Base-by-base conservation (phyloP, 2,797 vertebrate genomes). In the Pseudomugil tenellus region DNA sequence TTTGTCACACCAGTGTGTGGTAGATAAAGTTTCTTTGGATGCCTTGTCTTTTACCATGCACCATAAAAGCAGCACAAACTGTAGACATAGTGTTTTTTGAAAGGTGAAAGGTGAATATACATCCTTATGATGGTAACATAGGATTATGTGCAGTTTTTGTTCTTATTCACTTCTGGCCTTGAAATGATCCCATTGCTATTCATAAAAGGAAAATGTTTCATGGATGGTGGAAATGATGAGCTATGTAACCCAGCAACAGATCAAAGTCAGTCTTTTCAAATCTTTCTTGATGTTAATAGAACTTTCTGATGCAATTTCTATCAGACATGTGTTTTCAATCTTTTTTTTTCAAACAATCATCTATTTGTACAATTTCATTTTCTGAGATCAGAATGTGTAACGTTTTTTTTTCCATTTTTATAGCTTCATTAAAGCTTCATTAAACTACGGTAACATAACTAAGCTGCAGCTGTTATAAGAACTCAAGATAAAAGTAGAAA, bases 201-300 rank as follows among this genome's bases (percentile, higher is more conserved):
- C 6, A 43, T 3, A 8, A 19, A 9, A 43, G n/a, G 17, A 12
- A 55, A 54, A 69, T 52, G 12, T 59, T 21, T 39, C 31, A 48
- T 37, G 23, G 28, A n/a, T 66, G 53, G 31, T 14, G 51, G 25
- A 39, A 29, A 39, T n/a, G 16, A 41, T 51, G n/a, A 8, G 29
- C 53, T 58, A 25, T 37, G 31, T 35, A 49, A 66, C 9, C 37
- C 9, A 49, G 58, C 23, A 63, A 17, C 32, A 29, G 34, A 41
- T 26, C 49, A 52, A 35, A 46, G 23, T 16, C 17, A 25, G 13
- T 23, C 16, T 8, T 29, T 31, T 39, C 7, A 61, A 55, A 46
- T 19, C 19, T 48, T 37, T 49, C 11, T 49, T 23, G 21, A 12
- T 49, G 10, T 48, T 49, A 21, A 49, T 43, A 8, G 19, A 43